Conservation (phyloP, 1,140 invertebrate genomes). For the Callitettix versicolor region DNA sequence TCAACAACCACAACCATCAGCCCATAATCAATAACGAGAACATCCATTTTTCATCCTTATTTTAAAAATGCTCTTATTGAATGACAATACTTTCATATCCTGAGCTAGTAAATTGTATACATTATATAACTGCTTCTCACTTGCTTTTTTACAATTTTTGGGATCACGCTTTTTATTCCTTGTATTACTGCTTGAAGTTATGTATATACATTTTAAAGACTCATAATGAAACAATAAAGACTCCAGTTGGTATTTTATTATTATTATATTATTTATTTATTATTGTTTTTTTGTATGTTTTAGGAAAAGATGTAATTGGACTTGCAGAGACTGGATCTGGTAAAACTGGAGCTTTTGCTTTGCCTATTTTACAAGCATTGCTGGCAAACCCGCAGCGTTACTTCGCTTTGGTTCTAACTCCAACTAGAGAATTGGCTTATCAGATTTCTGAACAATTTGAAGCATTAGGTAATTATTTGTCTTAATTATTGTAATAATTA, state of each 20-base stretch:
- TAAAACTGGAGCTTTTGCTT: constrained; percentile 93
- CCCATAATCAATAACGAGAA: too few species aligned
- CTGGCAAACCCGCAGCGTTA: constrained; percentile 85
- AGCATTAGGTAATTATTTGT: constrained; percentile 65
- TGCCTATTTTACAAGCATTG: constrained; percentile 88
- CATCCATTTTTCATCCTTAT: too few species aligned
- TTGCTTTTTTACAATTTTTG: background rate
- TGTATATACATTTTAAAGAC: background rate
- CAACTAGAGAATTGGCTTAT: constrained; percentile 93
- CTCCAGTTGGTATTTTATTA: background rate
- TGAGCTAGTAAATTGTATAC: too few species aligned
- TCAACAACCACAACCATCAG: too few species aligned
- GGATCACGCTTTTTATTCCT: background rate
- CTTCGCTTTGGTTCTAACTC: constrained; percentile 89
- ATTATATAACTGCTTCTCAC: too few species aligned
- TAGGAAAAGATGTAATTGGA: constrained; percentile 85
- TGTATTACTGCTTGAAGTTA: background rate
- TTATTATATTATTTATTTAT: background rate
- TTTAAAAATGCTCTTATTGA: too few species aligned
- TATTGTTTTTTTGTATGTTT: background rate
- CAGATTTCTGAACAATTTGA: constrained; percentile 95
- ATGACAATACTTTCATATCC: too few species aligned
- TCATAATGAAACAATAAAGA: too few species aligned
- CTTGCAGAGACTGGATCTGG: constrained; percentile 96
- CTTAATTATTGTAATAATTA: too few species aligned